These are phyloP conservation scores for Pogonomyrmex californicus DNA, from an alignment of 1,140 invertebrate genomes.

Conservation along the genomic window DNA sequence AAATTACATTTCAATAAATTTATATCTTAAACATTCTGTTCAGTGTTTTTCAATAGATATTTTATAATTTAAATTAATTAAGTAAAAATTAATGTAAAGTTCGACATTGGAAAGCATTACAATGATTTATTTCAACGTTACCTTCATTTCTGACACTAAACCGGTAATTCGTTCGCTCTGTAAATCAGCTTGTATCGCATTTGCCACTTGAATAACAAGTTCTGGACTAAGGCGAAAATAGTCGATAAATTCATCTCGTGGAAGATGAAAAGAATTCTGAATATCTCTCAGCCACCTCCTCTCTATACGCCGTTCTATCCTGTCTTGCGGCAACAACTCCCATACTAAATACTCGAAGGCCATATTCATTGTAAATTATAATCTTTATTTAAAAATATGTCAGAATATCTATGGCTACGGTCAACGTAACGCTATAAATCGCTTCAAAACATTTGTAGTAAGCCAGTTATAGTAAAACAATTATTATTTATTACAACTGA, in stretches of 20 bases:
- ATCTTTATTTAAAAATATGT: too few species aligned
- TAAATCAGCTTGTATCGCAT: background rate
- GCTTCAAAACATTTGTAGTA: too few species aligned
- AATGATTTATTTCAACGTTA: background rate
- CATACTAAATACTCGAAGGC: background rate
- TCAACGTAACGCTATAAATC: too few species aligned
- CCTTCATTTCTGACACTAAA: background rate
- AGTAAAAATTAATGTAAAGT: background rate
- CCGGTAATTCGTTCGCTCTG: background rate
- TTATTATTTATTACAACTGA: too few species aligned
- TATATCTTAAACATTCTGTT: too few species aligned
- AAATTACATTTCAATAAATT: background rate
- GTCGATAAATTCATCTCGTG: constrained; percentile 1
- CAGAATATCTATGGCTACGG: too few species aligned
- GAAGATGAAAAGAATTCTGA: constrained; percentile 9
- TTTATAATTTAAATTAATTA: too few species aligned
- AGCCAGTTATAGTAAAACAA: too few species aligned
- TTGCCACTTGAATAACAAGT: background rate
- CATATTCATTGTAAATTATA: background rate
- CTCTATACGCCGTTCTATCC: background rate
- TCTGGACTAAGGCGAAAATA: constrained; percentile 25
- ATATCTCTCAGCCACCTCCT: constrained; percentile 7
- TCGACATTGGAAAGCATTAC: background rate
- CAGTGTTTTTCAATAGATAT: too few species aligned
- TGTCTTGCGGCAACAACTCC: background rate